Base-by-base conservation (phyloP, 64 coral and sea anemone species). In the Montipora foliosa region DNA sequence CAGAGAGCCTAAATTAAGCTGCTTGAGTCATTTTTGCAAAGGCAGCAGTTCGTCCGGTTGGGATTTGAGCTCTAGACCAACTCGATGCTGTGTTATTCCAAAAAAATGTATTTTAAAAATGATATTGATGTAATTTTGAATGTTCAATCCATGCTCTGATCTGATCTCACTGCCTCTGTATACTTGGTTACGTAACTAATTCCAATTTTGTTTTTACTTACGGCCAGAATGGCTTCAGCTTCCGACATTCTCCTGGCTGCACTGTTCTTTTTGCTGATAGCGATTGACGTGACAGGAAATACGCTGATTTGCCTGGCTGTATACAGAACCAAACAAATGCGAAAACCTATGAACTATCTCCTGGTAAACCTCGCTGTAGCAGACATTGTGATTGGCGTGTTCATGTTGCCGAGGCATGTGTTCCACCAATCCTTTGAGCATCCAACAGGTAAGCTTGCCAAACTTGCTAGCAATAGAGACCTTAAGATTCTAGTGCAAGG, bases 291-390 rank as follows among this genome's bases (percentile, higher is more conserved):
- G 2, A 25, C 73, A 24, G 77, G 86, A 6, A 95, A 95, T 57
- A 44, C 50, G 12, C 69, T 95, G 25, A 46, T 95, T 49, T 86
- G 79, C 68, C 44, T 91, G 50, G 75, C 78, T 12, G 89, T 95
- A 59, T 62, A 79, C 25, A 71, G 81, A 21, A 68, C 80, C n/a
- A 77, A 74, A 51, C 58, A 75, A 14, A 81, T 91, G 15, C 50
- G 90, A 68, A 95, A 44, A 46, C 93, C 93, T 5, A 95, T 95
- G 55, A 95, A 95, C 75, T 84, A 90, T 69, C 66, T 95, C 37
- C 82, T 95, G 21, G 81, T 67, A 48, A 95, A 91, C 66, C 75
- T 95, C 12, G 93, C 93, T 8, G 72, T 79, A 25, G 79, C 84
- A 8, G 93, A 95, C n/a, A 87, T 95, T 79, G 17, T 95, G 49